phyloP scores from a whole-genome alignment of 2,797 vertebrate species.

The Muraenolepis orangiensis region DNA sequence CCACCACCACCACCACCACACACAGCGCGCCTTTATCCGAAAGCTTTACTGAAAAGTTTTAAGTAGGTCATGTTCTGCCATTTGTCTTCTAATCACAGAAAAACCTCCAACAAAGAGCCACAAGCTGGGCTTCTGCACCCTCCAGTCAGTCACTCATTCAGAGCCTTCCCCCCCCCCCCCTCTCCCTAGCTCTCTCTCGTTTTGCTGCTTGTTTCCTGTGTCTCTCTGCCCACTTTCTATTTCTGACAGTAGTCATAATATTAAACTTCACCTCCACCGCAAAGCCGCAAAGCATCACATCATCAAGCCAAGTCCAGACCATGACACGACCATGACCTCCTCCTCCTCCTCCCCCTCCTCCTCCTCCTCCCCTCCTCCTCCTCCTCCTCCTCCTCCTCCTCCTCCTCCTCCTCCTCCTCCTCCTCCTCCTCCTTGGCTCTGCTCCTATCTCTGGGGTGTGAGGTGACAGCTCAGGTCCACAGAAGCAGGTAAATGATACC shows the following conservation, averaged over 20 bases:
- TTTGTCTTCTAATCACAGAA: conserved; percentile 72
- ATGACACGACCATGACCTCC: too few relatives aligned
- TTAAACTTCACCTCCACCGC: conserved; percentile 42
- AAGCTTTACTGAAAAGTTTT: conserved; percentile 63
- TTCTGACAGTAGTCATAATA: conserved; percentile 64
- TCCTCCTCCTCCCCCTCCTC: too few relatives aligned
- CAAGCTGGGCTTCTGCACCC: conserved; percentile 67
- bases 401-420: too few relatives aligned
- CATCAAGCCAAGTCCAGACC: conserved; percentile 28
- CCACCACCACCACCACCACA: conserved; percentile 13
- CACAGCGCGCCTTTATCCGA: conserved; percentile 37
- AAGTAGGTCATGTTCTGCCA: conserved; percentile 79
- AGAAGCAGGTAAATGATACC: too few relatives aligned
- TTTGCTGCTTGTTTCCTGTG: conserved; percentile 33
- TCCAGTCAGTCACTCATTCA: conserved; percentile 63
- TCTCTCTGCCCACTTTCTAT: conserved; percentile 41
- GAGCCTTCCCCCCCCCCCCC: conserved; percentile 60
- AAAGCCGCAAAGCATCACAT: conserved; percentile 37
- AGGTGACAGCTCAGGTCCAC: too few relatives aligned
- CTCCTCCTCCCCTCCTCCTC: too few relatives aligned
- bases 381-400: too few relatives aligned
- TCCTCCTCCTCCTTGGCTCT: conserved; percentile 12
- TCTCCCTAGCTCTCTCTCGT: conserved; percentile 39
- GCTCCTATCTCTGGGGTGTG: too few relatives aligned
- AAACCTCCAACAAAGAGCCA: conserved; percentile 56